phyloP scores from a whole-genome alignment of 2,113 vertebrate species.

The Raja brachyura region DNA sequence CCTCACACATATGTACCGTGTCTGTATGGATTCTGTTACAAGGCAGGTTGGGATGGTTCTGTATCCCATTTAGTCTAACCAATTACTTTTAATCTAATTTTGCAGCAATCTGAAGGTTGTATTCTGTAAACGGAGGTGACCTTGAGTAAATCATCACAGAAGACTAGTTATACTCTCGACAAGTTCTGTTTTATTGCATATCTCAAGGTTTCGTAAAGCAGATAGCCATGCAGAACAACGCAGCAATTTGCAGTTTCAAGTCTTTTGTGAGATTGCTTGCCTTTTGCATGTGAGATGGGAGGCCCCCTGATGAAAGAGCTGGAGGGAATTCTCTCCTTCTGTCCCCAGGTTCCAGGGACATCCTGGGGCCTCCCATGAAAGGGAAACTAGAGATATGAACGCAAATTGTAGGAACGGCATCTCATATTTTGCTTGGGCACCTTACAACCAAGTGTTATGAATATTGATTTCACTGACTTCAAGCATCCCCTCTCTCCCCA shows the following conservation, averaged over 20 bases:
- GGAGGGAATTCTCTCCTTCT: neutral
- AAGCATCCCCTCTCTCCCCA: too few relatives aligned
- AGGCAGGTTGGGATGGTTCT: neutral
- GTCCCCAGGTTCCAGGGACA: neutral
- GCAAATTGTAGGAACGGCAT: too few relatives aligned
- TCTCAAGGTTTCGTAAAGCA: constrained; percentile 9
- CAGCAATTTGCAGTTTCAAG: neutral
- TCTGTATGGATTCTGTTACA: neutral
- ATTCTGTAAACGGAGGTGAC: constrained; percentile 1
- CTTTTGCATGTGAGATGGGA: neutral
- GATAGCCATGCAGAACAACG: neutral
- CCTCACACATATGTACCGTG: neutral
- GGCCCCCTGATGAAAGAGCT: neutral
- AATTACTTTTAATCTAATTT: neutral
- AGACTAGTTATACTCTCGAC: constrained; percentile 9
- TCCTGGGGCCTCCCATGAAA: too few relatives aligned
- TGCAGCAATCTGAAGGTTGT: constrained; percentile 5
- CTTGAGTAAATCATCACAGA: constrained; percentile 11
- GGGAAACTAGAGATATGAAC: too few relatives aligned
- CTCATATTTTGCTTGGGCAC: too few relatives aligned
- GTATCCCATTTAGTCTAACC: constrained; percentile 14
- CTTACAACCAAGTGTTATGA: too few relatives aligned
- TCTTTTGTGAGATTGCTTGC: neutral
- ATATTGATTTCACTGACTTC: too few relatives aligned
- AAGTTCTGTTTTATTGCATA: constrained; percentile 8